phyloP scores from a whole-genome alignment of 2,113 vertebrate genomes.

The Puffinus mauretanicus region DNA sequence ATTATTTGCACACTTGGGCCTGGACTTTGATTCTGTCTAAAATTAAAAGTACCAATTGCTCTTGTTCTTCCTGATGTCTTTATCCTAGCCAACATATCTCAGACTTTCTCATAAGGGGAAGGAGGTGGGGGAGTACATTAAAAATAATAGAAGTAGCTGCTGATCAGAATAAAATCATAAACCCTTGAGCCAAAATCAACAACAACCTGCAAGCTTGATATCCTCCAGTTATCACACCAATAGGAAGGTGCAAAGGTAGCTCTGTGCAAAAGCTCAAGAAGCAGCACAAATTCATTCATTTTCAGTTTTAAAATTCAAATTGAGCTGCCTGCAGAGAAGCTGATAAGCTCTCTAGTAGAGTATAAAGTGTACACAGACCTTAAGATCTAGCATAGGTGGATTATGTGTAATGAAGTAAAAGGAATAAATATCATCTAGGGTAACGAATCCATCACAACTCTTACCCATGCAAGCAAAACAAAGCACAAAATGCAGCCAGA shows the following conservation, averaged over 20 bases:
- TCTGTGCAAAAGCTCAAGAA: constrained; percentile 57
- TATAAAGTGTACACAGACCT: constrained; percentile 73
- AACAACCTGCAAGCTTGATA: constrained; percentile 33
- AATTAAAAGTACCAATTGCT: not conserved
- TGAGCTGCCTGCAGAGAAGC: constrained; percentile 78
- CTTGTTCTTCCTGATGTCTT: not conserved
- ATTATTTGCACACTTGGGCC: not conserved
- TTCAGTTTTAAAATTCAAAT: constrained; percentile 85
- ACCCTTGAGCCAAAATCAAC: constrained; percentile 41
- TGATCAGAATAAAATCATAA: not conserved
- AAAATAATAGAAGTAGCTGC: not conserved
- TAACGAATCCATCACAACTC: constrained; percentile 71
- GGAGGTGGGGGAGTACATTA: not conserved
- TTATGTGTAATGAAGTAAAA: constrained; percentile 81
- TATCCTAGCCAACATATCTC: not conserved
- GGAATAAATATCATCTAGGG: constrained; percentile 78
- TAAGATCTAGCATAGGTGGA: constrained; percentile 77
- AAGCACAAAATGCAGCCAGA: constrained; percentile 30
- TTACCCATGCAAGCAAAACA: constrained; percentile 63
- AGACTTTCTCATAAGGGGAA: not conserved
- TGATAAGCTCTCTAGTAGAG: constrained; percentile 82
- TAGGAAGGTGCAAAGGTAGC: constrained; percentile 10
- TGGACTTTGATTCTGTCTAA: not conserved
- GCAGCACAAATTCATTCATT: constrained; percentile 73
- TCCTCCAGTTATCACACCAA: constrained; percentile 58